Conservation (phyloP, 2,888 invertebrate genomes). For the Cheilosia vulpina region DNA sequence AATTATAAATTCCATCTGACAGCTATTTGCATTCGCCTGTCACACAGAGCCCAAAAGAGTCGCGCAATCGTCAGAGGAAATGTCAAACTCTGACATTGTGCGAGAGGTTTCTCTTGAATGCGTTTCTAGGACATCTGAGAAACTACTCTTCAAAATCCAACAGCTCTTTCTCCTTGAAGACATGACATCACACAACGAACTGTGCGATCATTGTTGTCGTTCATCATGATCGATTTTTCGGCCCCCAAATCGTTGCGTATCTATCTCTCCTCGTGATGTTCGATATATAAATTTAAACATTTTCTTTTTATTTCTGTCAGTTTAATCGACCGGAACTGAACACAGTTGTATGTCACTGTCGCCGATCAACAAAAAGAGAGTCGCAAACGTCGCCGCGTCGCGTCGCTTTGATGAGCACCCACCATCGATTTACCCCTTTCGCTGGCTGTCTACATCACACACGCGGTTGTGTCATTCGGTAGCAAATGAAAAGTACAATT, state of each 20-base stretch:
- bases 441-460: background rate
- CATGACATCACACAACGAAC: constrained; percentile 56
- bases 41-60: background rate
- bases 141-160: constrained; percentile 8
- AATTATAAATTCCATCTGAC: constrained; percentile 48
- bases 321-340: constrained; percentile 73
- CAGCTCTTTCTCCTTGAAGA: constrained; percentile 30
- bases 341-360: constrained; percentile 74
- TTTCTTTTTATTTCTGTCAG: constrained; percentile 36
- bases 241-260: constrained; percentile 50
- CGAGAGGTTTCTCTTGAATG: constrained; percentile 54
- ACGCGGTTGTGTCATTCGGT: background rate
- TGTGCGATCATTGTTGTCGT: constrained; percentile 44
- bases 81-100: constrained; percentile 52
- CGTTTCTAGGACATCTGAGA: constrained; percentile 58
- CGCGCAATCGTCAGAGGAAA: constrained; percentile 25
- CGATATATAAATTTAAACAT: constrained; percentile 23
- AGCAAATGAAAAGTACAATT: constrained; percentile 19
- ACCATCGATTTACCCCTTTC: constrained; percentile 44
- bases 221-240: constrained; percentile 72
- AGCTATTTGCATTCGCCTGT: constrained; percentile 35
- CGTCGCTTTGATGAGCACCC: constrained; percentile 71
- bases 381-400: constrained; percentile 43
- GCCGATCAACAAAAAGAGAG: constrained; percentile 39
- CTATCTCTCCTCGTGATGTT: constrained; percentile 16